Percentiles rank a stretch among this genome's conserved stretches.
Evolutionary conservation across 2,797 vertebrate species (phyloP).

Genomic region (Pseudomugil gertrudae): DNA sequence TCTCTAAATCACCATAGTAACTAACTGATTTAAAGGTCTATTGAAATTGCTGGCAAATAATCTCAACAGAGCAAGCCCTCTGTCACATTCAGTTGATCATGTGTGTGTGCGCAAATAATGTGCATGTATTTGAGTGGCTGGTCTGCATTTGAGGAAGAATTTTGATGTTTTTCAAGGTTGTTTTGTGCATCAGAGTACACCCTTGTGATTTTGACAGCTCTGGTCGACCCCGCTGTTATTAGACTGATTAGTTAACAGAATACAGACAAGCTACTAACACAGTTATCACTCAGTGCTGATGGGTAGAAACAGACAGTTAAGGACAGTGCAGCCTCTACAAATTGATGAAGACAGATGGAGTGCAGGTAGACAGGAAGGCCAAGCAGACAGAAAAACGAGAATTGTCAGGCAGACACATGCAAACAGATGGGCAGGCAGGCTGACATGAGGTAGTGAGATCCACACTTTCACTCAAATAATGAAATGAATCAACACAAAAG

Average conservation of each 20-base stretch:
- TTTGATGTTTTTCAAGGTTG: constrained; percentile 59
- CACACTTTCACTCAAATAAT: constrained; percentile 52
- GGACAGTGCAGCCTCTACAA: constrained; percentile 53
- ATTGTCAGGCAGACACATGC: constrained; percentile 44
- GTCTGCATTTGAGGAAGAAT: constrained; percentile 17
- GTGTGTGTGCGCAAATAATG: constrained; percentile 21
- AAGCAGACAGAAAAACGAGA: constrained; percentile 28
- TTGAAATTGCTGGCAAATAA: constrained; percentile 51
- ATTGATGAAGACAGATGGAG: constrained; percentile 60
- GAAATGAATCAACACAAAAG: constrained; percentile 52
- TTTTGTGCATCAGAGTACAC: constrained; percentile 21
- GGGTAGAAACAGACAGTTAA: constrained; percentile 63
- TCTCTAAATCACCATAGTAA: constrained; percentile 38
- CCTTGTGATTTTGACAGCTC: constrained; percentile 44
- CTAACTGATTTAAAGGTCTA: constrained; percentile 43
- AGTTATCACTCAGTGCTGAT: constrained; percentile 67
- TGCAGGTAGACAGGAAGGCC: constrained; percentile 49
- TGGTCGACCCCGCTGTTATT: constrained; percentile 58
- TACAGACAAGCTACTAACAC: constrained; percentile 58
- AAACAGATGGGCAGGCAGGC: constrained; percentile 49
- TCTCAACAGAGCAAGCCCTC: constrained; percentile 18
- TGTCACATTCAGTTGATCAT: constrained; percentile 8
- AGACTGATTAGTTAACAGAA: constrained; percentile 66
- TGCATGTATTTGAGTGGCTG: constrained; percentile 7
- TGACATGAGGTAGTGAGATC: constrained; percentile 40